phyloP scores from a whole-genome alignment of 2,113 vertebrate genomes.

The Nycticebus coucang region DNA sequence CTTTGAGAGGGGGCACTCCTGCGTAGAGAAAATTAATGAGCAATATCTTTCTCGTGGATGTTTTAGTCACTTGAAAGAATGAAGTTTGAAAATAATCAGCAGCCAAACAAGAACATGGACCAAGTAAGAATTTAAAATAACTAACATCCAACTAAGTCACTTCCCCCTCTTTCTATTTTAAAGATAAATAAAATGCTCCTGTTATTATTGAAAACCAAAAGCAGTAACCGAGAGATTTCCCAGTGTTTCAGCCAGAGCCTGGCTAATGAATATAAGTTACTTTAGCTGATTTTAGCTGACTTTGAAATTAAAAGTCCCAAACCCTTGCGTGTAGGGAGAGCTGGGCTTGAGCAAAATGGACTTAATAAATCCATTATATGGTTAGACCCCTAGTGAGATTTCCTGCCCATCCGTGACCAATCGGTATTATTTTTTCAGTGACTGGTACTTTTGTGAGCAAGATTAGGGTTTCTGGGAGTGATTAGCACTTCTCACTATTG shows the following conservation, averaged over 20 bases:
- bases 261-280: constrained; percentile 86
- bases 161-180: constrained; percentile 41
- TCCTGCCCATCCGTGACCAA: constrained; percentile 88
- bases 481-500: constrained; percentile 89
- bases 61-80: constrained; percentile 77
- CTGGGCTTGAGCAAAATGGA: constrained; percentile 83
- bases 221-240: constrained; percentile 81
- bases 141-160: constrained; percentile 63
- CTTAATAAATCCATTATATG: constrained; percentile 89
- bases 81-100: constrained; percentile 71
- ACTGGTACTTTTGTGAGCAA: constrained; percentile 89
- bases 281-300: constrained; percentile 84
- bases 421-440: constrained; percentile 88
- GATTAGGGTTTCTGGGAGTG: constrained; percentile 86
- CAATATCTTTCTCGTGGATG: constrained; percentile 64
- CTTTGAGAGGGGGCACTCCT: constrained; percentile 29
- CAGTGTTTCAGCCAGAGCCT: constrained; percentile 79
- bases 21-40: constrained; percentile 44
- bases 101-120: constrained; percentile 68
- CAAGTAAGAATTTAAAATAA: constrained; percentile 78
- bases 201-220: constrained; percentile 74
- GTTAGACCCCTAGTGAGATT: constrained; percentile 83
- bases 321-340: constrained; percentile 73
- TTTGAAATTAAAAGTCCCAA: constrained; percentile 87
- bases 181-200: constrained; percentile 64